Base-by-base conservation (phyloP, 2,797 vertebrate genomes). In the Myiotriccus ornatus region DNA sequence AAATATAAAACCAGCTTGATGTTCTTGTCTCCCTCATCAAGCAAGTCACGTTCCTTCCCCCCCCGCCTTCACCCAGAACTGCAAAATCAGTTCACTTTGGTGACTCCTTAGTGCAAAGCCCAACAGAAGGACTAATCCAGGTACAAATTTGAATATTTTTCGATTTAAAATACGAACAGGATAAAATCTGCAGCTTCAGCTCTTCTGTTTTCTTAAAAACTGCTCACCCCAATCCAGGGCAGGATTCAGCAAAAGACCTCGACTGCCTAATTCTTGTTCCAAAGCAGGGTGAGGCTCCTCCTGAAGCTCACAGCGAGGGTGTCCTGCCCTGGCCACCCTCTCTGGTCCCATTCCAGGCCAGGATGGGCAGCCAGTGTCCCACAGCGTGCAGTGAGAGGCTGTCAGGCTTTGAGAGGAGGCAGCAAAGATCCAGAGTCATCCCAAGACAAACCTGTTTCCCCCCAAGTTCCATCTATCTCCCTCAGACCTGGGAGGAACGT, bases 401-500 rank as follows among this genome's bases (percentile, higher is more conserved):
- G 7, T 4, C 28, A 50, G 83, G 10, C 39, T 82, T 39, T 9
- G 32, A 28, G 64, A 74, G 49, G 14, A 43, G 39, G 32, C 71
- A 83, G 50, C 14, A 49, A 23, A 20, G 52, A 35, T 22, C 49
- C 75, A n/a, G 49, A 87, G 14, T 18, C 43, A 53, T 7, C 30
- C 78, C 60, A 2, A 41, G 20, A 5, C 24, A 52, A 80, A 24
- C n/a, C 44, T 15, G 3, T 52, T 78, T 70, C 50, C 41, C 55
- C 59, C 6, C 8, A 22, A 18, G 10, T 35, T 15, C 76, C 52
- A 22, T 32, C 60, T 2, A 0, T 17, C 12, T 46, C 65, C 84
- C 0, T 0, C 41, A 49, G 30, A 39, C 14, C 77, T 35, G 6
- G n/a, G 39, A 37, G 52, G 46, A 67, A 20, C 17, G 5, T 0